Evolutionary conservation across 2,888 invertebrate genomes (phyloP).

Genomic region (Meiosimyza platycephala): DNA sequence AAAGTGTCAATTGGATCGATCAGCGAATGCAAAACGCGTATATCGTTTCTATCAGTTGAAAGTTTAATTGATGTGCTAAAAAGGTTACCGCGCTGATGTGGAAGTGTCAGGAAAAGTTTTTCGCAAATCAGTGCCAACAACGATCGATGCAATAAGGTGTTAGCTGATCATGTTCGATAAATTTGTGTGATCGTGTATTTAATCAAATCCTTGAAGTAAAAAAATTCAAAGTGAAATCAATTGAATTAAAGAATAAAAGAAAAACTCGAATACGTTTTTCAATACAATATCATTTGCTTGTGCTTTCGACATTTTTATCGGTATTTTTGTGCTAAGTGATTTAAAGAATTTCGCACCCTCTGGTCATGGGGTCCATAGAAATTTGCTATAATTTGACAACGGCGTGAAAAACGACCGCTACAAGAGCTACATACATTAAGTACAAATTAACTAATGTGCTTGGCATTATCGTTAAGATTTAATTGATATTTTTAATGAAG

Average conservation of each 20-base stretch:
- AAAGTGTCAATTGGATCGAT: conserved; percentile 61
- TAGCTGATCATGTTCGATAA: background rate
- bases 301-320: conserved; percentile 44
- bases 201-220: background rate
- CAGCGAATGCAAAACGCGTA: conserved; percentile 33
- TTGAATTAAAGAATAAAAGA: background rate
- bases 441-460: too few species aligned
- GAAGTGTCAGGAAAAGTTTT: conserved; percentile 50
- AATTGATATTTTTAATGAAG: conserved; percentile 13
- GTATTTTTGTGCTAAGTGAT: conserved; percentile 40
- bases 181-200: conserved; percentile 3
- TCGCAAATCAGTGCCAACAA: conserved; percentile 22
- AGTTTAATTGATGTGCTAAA: conserved; percentile 62
- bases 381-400: conserved; percentile 54
- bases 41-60: conserved; percentile 56
- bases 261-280: conserved; percentile 34
- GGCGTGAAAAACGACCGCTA: conserved; percentile 52
- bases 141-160: background rate
- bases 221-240: background rate
- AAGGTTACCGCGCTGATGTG: conserved; percentile 56
- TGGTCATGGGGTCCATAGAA: conserved; percentile 27
- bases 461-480: background rate
- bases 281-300: conserved; percentile 27
- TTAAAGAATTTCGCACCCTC: conserved; percentile 33
- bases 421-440: too few species aligned